Evolutionary conservation across 1,140 invertebrate species (phyloP), one percentile per base, ranked within the genome.

Genomic region (Drosophila serrata): DNA sequence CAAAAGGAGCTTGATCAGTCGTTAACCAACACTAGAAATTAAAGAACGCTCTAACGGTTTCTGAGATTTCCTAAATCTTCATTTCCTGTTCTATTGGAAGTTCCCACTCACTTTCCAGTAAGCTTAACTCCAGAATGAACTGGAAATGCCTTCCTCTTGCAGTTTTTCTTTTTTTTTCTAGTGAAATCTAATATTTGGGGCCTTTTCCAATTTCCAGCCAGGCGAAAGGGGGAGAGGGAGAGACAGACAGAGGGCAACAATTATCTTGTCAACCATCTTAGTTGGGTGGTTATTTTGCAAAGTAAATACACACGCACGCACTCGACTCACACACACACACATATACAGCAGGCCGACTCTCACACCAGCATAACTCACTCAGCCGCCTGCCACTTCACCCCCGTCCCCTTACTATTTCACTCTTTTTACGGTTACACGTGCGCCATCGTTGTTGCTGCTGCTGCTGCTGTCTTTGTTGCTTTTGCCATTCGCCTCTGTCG

Each of bases 381-480:
- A 51, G 19, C 51, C 27, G 59, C 57, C 61, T 8, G 33, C 43
- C 27, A 46, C 46, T 42, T 6, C 24, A n/a, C 5, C 37, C 56
- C 56, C 33, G 19, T 33, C 62, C 48, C 78, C 58, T 60, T 84
- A 86, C 74, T 69, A 69, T 72, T 68, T 79, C 69, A 82, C 82
- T 82, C 82, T 88, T 87, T 87, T 87, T 88, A 88, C 80, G 80
- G 76, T 84, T 90, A 88, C 84, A 88, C 84, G 84, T 88, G 84
- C 80, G 82, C 77, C 72, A 75, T 64, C 73, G 61, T 77, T 65
- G 68, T 58, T 70, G 79, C 55, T 40, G 6, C 29, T 69, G 68
- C 48, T 69, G 62, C 53, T 31, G n/a, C 51, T 53, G 51, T 62
- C 45, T 22, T 29, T 42, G 48, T 51, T 56, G 42, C 31, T 17